phyloP scores from a whole-genome alignment of 2,797 vertebrate genomes.

The Diglossa cyanea region DNA sequence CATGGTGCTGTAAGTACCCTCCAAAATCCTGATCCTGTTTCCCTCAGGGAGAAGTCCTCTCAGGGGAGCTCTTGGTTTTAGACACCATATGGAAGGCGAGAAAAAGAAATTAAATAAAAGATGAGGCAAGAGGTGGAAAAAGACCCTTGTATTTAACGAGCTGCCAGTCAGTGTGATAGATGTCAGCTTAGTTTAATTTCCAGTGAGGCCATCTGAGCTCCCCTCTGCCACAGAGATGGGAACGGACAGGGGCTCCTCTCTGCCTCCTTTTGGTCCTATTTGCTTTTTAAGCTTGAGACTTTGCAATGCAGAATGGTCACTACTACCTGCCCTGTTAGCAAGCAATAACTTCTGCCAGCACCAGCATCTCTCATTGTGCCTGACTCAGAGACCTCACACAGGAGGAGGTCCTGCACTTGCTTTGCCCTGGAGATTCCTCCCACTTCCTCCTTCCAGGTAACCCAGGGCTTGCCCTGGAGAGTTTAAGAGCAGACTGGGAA shows the following conservation, averaged over 20 bases:
- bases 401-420: neutral
- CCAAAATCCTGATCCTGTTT: neutral
- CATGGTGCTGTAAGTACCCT: neutral
- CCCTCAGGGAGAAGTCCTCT: neutral
- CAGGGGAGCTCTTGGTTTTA: neutral
- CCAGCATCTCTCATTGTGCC: neutral
- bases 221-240: neutral
- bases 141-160: neutral
- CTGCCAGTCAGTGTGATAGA: constrained; percentile 7
- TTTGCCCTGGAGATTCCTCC: neutral
- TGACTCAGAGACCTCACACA: neutral
- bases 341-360: neutral
- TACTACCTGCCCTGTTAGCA: neutral
- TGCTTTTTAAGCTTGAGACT: neutral
- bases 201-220: neutral
- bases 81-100: constrained; percentile 1
- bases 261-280: neutral
- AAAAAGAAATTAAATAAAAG: constrained; percentile 51
- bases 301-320: neutral
- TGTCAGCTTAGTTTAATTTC: constrained; percentile 1
- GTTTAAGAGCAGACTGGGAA: neutral
- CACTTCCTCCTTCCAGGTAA: neutral
- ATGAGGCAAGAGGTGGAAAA: constrained; percentile 24
- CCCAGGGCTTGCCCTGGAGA: neutral
- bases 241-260: neutral